phyloP scores from a whole-genome alignment of 2,888 invertebrate species.

The Lamellibrachia columna region DNA sequence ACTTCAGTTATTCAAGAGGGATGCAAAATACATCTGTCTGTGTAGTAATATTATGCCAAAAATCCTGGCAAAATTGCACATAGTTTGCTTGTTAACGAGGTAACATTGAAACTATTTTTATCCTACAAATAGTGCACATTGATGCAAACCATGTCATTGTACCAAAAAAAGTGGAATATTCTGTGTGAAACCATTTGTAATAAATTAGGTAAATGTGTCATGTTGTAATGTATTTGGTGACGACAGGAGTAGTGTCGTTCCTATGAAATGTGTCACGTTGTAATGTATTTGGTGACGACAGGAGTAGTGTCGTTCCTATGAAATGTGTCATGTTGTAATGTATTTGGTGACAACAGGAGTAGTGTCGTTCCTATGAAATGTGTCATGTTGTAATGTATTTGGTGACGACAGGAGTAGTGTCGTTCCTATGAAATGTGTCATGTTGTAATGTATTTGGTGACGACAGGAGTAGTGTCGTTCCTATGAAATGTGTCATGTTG shows the following conservation, averaged over 20 bases:
- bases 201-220: too few relatives aligned
- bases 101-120: too few relatives aligned
- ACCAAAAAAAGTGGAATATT: too few relatives aligned
- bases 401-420: neutral
- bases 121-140: too few relatives aligned
- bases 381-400: neutral
- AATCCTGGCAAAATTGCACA: neutral
- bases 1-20: slow-evolving; percentile 18
- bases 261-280: neutral
- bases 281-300: neutral
- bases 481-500: neutral
- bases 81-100: too few relatives aligned
- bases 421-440: neutral
- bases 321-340: neutral
- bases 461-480: neutral
- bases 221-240: neutral
- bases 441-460: neutral
- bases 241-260: neutral
- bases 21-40: neutral
- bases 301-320: neutral
- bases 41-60: too few relatives aligned
- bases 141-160: too few relatives aligned
- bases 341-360: neutral
- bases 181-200: too few relatives aligned
- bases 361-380: neutral